Conservation (phyloP, 2,888 invertebrate species). For the Luffia ferchaultella region DNA sequence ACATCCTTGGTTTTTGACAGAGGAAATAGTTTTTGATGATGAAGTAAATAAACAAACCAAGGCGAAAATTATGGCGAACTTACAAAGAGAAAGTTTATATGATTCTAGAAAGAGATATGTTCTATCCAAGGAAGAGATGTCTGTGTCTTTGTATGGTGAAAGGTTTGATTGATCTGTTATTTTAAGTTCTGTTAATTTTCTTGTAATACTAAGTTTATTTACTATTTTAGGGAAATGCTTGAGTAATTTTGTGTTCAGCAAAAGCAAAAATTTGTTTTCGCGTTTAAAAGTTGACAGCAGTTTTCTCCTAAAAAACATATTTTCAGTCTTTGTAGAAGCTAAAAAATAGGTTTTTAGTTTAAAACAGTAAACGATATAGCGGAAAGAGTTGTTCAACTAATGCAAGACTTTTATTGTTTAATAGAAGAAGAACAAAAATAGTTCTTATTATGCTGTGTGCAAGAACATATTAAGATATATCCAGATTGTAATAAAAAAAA, state of each 20-base stretch:
- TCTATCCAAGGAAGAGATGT: slow-evolving; percentile 13
- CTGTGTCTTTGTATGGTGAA: slow-evolving; percentile 5
- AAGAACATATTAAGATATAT: slow-evolving; percentile 7
- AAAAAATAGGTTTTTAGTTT: slow-evolving; percentile 7
- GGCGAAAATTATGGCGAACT: slow-evolving; percentile 7
- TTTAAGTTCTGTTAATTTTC: no score
- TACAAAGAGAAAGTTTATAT: slow-evolving; percentile 10
- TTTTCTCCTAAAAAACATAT: slow-evolving; percentile 9
- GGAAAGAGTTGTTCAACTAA: slow-evolving; percentile 15
- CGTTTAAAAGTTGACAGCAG: slow-evolving; percentile 6
- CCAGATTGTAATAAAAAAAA: slow-evolving; percentile 6
- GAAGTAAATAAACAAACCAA: slow-evolving; percentile 10
- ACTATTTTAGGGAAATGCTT: slow-evolving; percentile 10
- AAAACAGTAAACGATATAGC: slow-evolving; percentile 13
- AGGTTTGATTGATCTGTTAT: no score
- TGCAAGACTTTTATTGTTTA: slow-evolving; percentile 17
- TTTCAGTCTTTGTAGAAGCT: slow-evolving; percentile 8
- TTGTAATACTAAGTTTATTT: slow-evolving; percentile 5
- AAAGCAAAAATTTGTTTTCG: slow-evolving; percentile 9
- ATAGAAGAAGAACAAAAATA: slow-evolving; percentile 14
- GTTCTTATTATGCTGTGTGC: slow-evolving; percentile 14
- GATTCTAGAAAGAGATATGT: slow-evolving; percentile 11
- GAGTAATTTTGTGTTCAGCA: slow-evolving; percentile 10
- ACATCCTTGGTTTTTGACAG: slow-evolving; percentile 13
- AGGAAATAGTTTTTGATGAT: slow-evolving; percentile 11